These are phyloP conservation scores for Tympanuchus pallidicinctus DNA, from an alignment of 2,113 vertebrate species.

Conservation along the genomic window DNA sequence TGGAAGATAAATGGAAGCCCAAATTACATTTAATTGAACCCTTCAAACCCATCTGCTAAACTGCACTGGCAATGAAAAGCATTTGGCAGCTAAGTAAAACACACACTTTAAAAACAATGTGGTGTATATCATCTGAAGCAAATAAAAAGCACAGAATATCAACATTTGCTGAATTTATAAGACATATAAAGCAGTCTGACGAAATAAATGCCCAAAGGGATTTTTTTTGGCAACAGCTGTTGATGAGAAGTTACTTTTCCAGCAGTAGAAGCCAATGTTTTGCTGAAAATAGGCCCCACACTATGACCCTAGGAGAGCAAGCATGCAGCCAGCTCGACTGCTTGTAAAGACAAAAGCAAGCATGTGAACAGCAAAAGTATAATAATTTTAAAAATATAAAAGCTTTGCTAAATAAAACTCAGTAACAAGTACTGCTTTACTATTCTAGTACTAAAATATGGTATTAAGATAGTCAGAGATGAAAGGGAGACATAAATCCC, in stretches of 20 bases:
- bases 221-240: constrained; percentile 54
- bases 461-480: background rate
- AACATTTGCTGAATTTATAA: constrained; percentile 61
- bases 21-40: constrained; percentile 58
- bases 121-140: constrained; percentile 61
- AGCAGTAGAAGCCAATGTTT: constrained; percentile 5
- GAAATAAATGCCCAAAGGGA: constrained; percentile 44
- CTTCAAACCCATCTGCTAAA: constrained; percentile 68
- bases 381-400: background rate
- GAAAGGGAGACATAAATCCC: background rate
- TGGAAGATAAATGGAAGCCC: constrained; percentile 41
- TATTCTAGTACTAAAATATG: background rate
- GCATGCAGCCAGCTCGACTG: background rate
- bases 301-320: constrained; percentile 21
- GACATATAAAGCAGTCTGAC: constrained; percentile 61
- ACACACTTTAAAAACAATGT: constrained; percentile 48
- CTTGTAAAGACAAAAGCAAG: background rate
- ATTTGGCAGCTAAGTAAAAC: constrained; percentile 60
- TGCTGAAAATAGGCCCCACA: constrained; percentile 31
- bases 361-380: background rate
- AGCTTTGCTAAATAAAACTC: background rate
- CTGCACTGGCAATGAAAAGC: constrained; percentile 59
- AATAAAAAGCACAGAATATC: constrained; percentile 60
- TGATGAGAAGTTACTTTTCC: constrained; percentile 53
- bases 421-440: background rate